Evolutionary conservation across 2,113 vertebrate genomes (phyloP).

Genomic region (Oreochromis tanganicae): DNA sequence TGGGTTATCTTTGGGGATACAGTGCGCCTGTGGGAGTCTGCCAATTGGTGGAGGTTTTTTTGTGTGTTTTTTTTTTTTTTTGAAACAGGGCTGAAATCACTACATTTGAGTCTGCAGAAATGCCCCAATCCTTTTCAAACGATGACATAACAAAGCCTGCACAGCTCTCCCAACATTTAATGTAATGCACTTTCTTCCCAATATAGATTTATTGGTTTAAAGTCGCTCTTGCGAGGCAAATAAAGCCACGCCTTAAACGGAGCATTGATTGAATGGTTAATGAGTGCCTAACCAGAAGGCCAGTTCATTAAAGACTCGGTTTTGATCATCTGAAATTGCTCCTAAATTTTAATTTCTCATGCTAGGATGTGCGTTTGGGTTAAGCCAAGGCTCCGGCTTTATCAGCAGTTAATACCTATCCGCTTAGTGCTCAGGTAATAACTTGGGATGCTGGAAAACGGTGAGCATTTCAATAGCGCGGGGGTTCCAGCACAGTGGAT

Average conservation of each 20-base stretch:
- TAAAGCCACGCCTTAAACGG: not conserved
- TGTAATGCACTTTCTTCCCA: not conserved
- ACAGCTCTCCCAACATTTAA: not conserved
- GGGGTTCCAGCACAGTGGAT: slow-evolving; percentile 51
- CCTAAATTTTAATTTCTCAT: slow-evolving; percentile 45
- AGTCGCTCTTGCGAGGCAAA: not conserved
- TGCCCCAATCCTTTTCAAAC: slow-evolving; percentile 9
- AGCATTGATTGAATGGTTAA: not conserved
- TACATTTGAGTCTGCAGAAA: slow-evolving; percentile 25
- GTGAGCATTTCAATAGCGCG: slow-evolving; percentile 33
- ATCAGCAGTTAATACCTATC: slow-evolving; percentile 54
- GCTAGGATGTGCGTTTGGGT: slow-evolving; percentile 27
- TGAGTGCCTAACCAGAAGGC: slow-evolving; percentile 41
- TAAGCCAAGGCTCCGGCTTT: slow-evolving; percentile 33
- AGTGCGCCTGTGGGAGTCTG: slow-evolving; percentile 32
- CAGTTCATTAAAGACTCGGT: slow-evolving; percentile 48
- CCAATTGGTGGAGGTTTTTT: slow-evolving; percentile 17
- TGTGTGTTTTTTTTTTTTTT: not conserved
- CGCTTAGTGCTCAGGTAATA: slow-evolving; percentile 58
- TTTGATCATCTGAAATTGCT: slow-evolving; percentile 55
- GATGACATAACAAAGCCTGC: slow-evolving; percentile 23
- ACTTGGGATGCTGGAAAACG: slow-evolving; percentile 37
- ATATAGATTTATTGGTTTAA: slow-evolving; percentile 1
- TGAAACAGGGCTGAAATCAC: slow-evolving; percentile 38
- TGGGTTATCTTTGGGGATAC: slow-evolving; percentile 50